Evolutionary conservation across 1,140 invertebrate species (phyloP).

Genomic region (Plectrocnemia conspersa): DNA sequence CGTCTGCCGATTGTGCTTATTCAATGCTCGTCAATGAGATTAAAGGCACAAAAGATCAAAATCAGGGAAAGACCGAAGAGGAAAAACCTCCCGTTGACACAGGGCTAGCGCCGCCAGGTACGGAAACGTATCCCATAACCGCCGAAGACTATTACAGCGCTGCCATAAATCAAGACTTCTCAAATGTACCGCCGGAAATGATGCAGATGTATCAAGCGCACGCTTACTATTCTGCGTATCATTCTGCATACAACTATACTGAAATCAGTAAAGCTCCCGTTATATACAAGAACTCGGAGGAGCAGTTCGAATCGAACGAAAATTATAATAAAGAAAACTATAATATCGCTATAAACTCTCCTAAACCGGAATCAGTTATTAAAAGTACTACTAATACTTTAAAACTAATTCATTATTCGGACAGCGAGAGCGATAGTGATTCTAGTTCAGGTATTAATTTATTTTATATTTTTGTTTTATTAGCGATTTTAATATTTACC

Average conservation of each 20-base stretch:
- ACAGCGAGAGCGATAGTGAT: slow-evolving; percentile 49
- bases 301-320: background rate
- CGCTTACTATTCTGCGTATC: slow-evolving; percentile 16
- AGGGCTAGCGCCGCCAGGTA: slow-evolving; percentile 45
- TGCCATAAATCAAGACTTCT: slow-evolving; percentile 1
- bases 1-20: slow-evolving; percentile 78
- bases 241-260: slow-evolving; percentile 34
- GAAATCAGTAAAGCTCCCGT: slow-evolving; percentile 40
- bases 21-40: slow-evolving; percentile 79
- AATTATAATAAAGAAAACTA: slow-evolving; percentile 7
- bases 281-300: slow-evolving; percentile 36
- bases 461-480: slow-evolving; percentile 2
- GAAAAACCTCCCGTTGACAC: slow-evolving; percentile 36
- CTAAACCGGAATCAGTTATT: slow-evolving; percentile 24
- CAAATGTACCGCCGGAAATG: slow-evolving; percentile 14
- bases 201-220: slow-evolving; percentile 15
- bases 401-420: slow-evolving; percentile 56
- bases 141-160: background rate
- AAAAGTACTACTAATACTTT: slow-evolving; percentile 49
- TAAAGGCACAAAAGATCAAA: slow-evolving; percentile 54
- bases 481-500: background rate
- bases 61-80: slow-evolving; percentile 26
- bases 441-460: slow-evolving; percentile 37
- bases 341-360: slow-evolving; percentile 25
- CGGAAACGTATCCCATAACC: slow-evolving; percentile 37